These are phyloP conservation scores for Hypocryptadius cinnamomeus DNA, from an alignment of 2,113 vertebrate genomes.

Conservation along the genomic window DNA sequence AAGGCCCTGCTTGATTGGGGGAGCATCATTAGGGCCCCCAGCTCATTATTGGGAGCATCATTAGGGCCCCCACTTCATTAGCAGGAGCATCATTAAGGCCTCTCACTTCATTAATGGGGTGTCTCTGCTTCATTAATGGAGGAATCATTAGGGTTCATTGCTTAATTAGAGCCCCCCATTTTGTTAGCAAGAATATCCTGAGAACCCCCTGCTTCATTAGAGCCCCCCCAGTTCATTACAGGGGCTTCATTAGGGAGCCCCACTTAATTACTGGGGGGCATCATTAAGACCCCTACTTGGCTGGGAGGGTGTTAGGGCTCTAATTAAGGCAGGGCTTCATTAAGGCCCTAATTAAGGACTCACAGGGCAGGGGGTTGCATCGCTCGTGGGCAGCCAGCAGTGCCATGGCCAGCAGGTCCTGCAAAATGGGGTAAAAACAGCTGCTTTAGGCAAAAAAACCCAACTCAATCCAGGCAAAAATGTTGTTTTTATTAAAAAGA, in stretches of 20 bases:
- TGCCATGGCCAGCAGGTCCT: slow-evolving; percentile 64
- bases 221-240: no score
- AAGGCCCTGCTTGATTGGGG: background rate
- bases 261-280: background rate
- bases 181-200: background rate
- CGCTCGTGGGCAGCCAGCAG: background rate
- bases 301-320: no score
- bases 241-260: background rate
- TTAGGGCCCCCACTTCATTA: background rate
- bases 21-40: background rate
- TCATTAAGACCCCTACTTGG: background rate
- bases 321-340: background rate
- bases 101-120: no score
- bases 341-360: background rate
- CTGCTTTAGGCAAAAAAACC: rapidly evolving
- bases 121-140: rapidly evolving
- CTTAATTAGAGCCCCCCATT: background rate
- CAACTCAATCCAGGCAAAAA: rapidly evolving
- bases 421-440: background rate
- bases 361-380: slow-evolving; percentile 9
- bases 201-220: background rate
- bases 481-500: rapidly evolving
- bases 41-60: rapidly evolving
- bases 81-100: background rate
- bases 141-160: rapidly evolving